These are phyloP conservation scores for Suncus etruscus DNA, from an alignment of 2,113 vertebrate species.

Conservation along the genomic window DNA sequence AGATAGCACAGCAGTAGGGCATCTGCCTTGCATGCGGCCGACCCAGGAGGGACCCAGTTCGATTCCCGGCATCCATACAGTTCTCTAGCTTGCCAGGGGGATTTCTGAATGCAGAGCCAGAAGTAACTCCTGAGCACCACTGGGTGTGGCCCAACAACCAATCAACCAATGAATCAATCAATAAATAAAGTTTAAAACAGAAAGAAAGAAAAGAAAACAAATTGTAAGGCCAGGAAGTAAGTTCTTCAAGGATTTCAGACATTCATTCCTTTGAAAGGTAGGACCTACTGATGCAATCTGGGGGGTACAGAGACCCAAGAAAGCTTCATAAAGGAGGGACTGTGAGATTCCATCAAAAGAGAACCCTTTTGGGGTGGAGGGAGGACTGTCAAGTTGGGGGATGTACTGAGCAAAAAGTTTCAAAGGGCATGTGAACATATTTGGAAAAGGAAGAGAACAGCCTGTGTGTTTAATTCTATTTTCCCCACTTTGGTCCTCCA, in stretches of 20 bases:
- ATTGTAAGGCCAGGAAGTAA: not conserved
- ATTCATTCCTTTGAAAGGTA: not conserved
- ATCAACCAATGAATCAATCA: too few relatives aligned
- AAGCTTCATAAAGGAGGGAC: not conserved
- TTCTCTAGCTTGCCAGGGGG: too few relatives aligned
- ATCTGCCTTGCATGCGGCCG: too few relatives aligned
- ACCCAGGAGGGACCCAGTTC: too few relatives aligned
- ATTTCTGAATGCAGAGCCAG: too few relatives aligned
- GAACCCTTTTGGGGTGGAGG: not conserved
- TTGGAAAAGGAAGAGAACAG: slow-evolving; percentile 5
- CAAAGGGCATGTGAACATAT: not conserved
- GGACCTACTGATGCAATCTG: not conserved
- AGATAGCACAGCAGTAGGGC: too few relatives aligned
- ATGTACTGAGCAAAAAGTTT: not conserved
- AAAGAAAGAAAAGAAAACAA: not conserved
- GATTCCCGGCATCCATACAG: too few relatives aligned
- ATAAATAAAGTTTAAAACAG: too few relatives aligned
- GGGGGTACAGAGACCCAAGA: not conserved
- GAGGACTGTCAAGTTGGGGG: not conserved
- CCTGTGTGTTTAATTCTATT: not conserved
- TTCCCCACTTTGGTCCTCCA: not conserved
- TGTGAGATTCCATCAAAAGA: not conserved
- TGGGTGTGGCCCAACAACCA: too few relatives aligned
- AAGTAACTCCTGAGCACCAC: too few relatives aligned
- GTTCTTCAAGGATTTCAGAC: not conserved